Percentiles rank a stretch among this genome's conserved stretches.
Conservation (phyloP, 2,113 vertebrate genomes). For the Erpornis zantholeuca region DNA sequence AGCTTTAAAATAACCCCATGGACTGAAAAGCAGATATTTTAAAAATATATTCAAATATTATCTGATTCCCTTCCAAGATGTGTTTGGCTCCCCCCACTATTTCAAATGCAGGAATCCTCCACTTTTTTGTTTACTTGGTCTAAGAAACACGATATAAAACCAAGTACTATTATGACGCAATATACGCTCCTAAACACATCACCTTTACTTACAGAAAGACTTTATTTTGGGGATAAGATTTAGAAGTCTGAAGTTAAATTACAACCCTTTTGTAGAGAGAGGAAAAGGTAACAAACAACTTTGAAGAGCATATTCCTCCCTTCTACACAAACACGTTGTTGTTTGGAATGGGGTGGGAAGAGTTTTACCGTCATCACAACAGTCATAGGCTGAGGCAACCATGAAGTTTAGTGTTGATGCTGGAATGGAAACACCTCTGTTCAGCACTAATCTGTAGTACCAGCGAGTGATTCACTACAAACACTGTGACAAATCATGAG, state of each 20-base stretch:
- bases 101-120: not conserved
- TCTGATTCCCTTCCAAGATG: not conserved
- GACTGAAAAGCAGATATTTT: not conserved
- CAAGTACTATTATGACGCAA: not conserved
- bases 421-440: slow-evolving; percentile 29
- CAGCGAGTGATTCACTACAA: slow-evolving; percentile 27
- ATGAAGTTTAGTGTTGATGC: not conserved
- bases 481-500: slow-evolving; percentile 23
- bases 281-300: not conserved
- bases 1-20: not conserved
- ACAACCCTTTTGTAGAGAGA: not conserved
- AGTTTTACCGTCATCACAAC: not conserved
- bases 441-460: not conserved
- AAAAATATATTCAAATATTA: not conserved
- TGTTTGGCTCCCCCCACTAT: not conserved
- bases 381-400: slow-evolving; percentile 16
- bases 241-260: not conserved
- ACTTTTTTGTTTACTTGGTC: not conserved
- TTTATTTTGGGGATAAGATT: not conserved
- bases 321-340: not conserved
- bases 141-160: not conserved
- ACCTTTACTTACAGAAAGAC: not conserved
- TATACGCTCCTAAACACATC: not conserved
- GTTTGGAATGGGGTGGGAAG: not conserved
- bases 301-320: not conserved